Evolutionary conservation across 2,113 vertebrate species (phyloP).

Genomic region (Bambusicola thoracicus): DNA sequence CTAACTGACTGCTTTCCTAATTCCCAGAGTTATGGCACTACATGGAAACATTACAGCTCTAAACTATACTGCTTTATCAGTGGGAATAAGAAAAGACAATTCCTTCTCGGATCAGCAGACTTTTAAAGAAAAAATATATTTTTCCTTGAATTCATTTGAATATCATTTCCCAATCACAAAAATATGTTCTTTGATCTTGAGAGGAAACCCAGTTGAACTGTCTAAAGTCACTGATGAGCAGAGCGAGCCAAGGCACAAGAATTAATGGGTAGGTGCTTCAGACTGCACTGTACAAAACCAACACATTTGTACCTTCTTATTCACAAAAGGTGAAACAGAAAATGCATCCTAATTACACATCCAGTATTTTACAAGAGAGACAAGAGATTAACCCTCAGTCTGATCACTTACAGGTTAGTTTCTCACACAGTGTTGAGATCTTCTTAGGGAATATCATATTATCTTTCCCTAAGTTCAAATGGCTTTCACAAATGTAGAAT

Average conservation of each 20-base stretch:
- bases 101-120: not conserved
- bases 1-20: not conserved
- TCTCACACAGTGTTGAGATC: not conserved
- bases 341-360: not conserved
- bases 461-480: not conserved
- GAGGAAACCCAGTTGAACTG: not conserved
- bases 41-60: not conserved
- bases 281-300: not conserved
- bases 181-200: not conserved
- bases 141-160: not conserved
- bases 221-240: not conserved
- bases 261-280: not conserved
- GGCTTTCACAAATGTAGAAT: not conserved
- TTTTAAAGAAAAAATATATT: not conserved
- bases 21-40: not conserved
- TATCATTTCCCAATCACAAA: not conserved
- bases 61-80: not conserved
- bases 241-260: not conserved
- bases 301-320: not conserved
- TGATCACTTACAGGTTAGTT: not conserved
- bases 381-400: not conserved
- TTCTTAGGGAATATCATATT: not conserved
- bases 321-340: not conserved
- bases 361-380: not conserved
- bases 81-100: not conserved